These are phyloP conservation scores for Uria aalge DNA, from an alignment of 2,113 vertebrate species.

Conservation along the genomic window DNA sequence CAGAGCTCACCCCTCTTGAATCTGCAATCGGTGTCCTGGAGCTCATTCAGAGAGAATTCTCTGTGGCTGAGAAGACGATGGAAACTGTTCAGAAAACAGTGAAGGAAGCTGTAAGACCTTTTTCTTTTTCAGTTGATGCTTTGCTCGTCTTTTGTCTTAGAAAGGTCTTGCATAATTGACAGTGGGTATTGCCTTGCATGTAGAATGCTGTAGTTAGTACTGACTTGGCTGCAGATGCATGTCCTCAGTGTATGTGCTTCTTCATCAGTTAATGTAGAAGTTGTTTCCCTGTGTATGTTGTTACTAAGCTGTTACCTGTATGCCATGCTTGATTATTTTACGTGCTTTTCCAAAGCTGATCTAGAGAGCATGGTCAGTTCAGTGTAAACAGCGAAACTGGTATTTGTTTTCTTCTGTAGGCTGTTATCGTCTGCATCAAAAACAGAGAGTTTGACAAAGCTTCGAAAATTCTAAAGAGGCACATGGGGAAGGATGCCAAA, in stretches of 20 bases:
- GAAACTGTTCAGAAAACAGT: slow-evolving; percentile 81
- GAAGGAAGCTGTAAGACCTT: slow-evolving; percentile 76
- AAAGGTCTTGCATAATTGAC: rapidly evolving
- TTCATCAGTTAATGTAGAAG: neutral
- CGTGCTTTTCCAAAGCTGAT: neutral
- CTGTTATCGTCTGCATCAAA: slow-evolving; percentile 82
- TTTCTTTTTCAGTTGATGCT: neutral
- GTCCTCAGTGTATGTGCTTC: rapidly evolving
- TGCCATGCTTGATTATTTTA: rapidly evolving
- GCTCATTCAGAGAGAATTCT: slow-evolving; percentile 66
- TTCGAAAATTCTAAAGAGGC: slow-evolving; percentile 73
- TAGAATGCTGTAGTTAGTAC: rapidly evolving
- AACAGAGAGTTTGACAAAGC: slow-evolving; percentile 84
- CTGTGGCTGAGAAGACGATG: slow-evolving; percentile 65
- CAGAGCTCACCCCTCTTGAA: slow-evolving; percentile 81
- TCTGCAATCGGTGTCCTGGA: slow-evolving; percentile 81
- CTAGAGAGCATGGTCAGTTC: too few species aligned
- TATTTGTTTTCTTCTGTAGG: slow-evolving; percentile 66
- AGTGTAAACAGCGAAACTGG: neutral
- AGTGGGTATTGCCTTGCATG: rapidly evolving
- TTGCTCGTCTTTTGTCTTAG: neutral
- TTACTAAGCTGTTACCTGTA: neutral
- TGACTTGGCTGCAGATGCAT: rapidly evolving
- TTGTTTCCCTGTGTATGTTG: neutral
- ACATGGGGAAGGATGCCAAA: slow-evolving; percentile 74